These are phyloP conservation scores for Genyomyrus donnyi DNA, from an alignment of 2,113 vertebrate species.

Conservation along the genomic window DNA sequence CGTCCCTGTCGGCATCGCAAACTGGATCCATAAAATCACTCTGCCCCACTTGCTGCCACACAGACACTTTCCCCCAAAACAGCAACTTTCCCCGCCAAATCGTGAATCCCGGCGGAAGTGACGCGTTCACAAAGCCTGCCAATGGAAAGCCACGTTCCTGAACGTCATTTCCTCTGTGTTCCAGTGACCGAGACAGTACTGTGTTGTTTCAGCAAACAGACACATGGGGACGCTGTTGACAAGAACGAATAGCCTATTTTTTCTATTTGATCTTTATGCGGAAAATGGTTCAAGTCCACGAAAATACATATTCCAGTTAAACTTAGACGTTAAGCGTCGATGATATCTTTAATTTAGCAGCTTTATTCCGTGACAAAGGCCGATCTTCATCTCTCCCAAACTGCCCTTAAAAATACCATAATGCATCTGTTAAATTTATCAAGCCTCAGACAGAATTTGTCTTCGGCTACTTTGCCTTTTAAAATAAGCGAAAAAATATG, in stretches of 20 bases:
- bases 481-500: not conserved
- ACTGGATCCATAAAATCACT: constrained; percentile 53
- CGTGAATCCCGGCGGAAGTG: constrained; percentile 53
- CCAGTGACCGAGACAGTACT: not conserved
- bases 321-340: not conserved
- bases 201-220: not conserved
- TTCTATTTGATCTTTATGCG: not conserved
- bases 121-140: constrained; percentile 20
- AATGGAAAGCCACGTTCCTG: constrained; percentile 20
- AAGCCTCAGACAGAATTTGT: not conserved
- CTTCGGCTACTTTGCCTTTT: not conserved
- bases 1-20: constrained; percentile 56
- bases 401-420: not conserved
- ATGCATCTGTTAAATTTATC: not conserved
- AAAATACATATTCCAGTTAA: not conserved
- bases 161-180: not conserved
- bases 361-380: not conserved
- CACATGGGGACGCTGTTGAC: constrained; percentile 12
- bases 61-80: constrained; percentile 25
- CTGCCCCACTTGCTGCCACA: not conserved
- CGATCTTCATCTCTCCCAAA: not conserved
- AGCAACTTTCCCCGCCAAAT: constrained; percentile 60
- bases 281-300: not conserved
- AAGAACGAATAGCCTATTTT: not conserved
- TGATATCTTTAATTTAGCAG: not conserved